Evolutionary conservation across 53 echinoderm and acorn worm species (phyloP), one percentile per base, ranked within the genome.

Genomic region (Luidia sarsii): DNA sequence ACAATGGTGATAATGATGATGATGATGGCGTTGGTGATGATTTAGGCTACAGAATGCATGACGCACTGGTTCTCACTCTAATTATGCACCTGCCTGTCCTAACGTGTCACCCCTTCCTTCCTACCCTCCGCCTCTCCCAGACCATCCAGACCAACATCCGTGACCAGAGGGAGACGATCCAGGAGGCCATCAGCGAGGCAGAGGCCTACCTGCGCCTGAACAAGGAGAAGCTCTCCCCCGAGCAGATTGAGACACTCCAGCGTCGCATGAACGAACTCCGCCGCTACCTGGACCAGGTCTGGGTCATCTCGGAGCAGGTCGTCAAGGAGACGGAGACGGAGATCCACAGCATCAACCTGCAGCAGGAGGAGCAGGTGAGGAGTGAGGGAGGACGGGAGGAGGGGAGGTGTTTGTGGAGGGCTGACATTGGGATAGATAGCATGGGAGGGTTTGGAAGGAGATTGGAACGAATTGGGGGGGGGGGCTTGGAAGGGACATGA

Each of bases 181-280:
- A 91, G 61, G 97, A 97, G 73, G 87, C 87, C 39, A 88, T 97
- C 75, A 94, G 80, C 59, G 91, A 91, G 20, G 88, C 86, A 1
- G 97, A 97, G 55, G 89, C 91, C 15, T 97, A 94, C 91, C 75
- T 97, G 31, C 86, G 71, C 41, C 84, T 91, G 64, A 93, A 93
- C 87, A 75, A 67, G 24, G 83, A 83, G 48, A 86, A 87, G 64
- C 86, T 97, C 15, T 27, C 80, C 15, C 70, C 90, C 5, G 86
- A 90, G 54, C 97, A 97, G 87, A 67, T 73, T 15, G 85, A 93
- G 73, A 91, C 86, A 48, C 73, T 97, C 64, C 89, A 93, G 81
- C 55, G 70, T 45, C 82, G 79, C 60, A 89, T 97, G 68, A 90
- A 94, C 36, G 91, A 94, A 60, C 82, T 95, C 14, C 37, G 95